Conservation (phyloP, 2,797 vertebrate genomes). For the Premnoplex brunnescens region DNA sequence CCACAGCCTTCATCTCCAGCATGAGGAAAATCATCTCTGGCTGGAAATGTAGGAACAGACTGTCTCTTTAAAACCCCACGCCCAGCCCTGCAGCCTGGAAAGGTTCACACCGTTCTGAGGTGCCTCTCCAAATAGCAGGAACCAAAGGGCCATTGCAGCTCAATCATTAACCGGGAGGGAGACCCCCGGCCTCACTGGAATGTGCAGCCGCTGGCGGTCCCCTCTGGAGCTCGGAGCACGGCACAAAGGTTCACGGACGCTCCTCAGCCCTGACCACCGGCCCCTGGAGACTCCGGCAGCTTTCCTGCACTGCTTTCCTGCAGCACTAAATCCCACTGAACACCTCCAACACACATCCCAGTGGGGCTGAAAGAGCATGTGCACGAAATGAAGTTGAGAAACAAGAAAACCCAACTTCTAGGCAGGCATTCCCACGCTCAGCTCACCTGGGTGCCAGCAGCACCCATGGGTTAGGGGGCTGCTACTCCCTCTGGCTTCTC, state of each 20-base stretch:
- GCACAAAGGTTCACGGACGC: neutral
- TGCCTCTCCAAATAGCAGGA: constrained; percentile 56
- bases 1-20: fast-evolving
- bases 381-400: neutral
- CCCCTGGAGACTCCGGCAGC: fast-evolving
- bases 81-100: neutral
- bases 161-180: constrained; percentile 76
- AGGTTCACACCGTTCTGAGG: constrained; percentile 21
- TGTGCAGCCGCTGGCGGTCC: neutral
- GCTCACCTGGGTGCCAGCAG: neutral
- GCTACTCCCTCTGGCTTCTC: neutral
- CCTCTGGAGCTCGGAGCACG: neutral
- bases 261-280: neutral
- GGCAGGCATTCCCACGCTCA: fast-evolving
- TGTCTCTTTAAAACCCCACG: neutral
- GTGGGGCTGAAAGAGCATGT: fast-evolving
- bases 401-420: neutral
- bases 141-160: constrained; percentile 68
- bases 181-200: constrained; percentile 70
- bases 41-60: neutral
- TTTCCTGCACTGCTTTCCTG: neutral
- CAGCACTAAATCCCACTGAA: fast-evolving
- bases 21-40: neutral
- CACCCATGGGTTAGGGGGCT: neutral
- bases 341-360: neutral